Conservation (phyloP, 2,113 vertebrate genomes). For the Orycteropus afer region DNA sequence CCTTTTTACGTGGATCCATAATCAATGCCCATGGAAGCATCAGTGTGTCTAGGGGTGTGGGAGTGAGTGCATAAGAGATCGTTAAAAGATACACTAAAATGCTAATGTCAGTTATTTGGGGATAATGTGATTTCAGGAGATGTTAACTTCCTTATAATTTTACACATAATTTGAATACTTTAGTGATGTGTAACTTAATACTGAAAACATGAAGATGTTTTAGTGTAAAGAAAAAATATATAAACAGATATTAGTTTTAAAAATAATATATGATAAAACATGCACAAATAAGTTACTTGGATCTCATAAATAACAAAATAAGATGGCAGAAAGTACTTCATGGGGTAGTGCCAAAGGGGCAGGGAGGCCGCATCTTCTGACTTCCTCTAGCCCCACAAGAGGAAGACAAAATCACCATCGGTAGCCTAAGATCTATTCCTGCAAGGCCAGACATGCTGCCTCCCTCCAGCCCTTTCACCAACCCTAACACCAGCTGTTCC, state of each 20-base stretch:
- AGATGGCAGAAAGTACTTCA: background rate
- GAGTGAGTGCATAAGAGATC: background rate
- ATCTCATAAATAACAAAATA: background rate
- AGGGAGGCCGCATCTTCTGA: too few species aligned
- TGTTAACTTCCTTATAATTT: constrained; percentile 4
- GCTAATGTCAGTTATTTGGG: background rate
- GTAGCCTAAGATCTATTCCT: too few species aligned
- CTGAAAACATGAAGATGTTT: background rate
- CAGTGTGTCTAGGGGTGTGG: too few species aligned
- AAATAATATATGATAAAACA: background rate
- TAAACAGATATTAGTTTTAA: background rate
- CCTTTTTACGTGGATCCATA: too few species aligned
- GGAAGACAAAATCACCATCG: too few species aligned
- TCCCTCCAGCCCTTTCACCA: too few species aligned
- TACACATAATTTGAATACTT: constrained; percentile 9
- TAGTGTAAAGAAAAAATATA: background rate
- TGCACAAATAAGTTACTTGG: too few species aligned
- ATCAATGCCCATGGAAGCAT: too few species aligned
- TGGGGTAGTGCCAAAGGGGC: too few species aligned
- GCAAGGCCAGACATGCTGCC: too few species aligned
- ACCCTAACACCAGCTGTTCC: too few species aligned
- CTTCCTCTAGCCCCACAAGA: too few species aligned
- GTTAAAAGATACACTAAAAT: background rate
- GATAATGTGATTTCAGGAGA: background rate
- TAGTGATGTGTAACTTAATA: background rate